Evolutionary conservation across 2,888 invertebrate genomes (phyloP).

Genomic region (Drosophila barbarae): DNA sequence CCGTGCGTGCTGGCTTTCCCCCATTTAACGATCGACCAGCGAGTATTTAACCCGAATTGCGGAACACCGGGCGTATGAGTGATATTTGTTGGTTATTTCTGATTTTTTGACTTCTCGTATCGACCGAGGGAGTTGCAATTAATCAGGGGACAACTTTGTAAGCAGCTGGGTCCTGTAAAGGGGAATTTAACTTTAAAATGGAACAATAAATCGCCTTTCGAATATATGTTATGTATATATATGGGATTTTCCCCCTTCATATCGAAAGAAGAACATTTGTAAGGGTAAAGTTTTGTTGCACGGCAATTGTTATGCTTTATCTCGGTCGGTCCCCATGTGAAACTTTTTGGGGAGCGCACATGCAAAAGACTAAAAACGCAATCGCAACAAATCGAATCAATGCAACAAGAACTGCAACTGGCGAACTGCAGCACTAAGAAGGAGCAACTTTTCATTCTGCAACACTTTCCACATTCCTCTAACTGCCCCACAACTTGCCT

Average conservation of each 20-base stretch:
- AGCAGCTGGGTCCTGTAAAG: conserved; percentile 50
- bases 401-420: conserved; percentile 47
- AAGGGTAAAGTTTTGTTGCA: conserved; percentile 52
- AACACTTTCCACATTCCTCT: conserved; percentile 57
- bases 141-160: conserved; percentile 51
- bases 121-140: conserved; percentile 30
- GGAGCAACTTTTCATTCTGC: conserved; percentile 67
- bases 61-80: conserved; percentile 49
- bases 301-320: conserved; percentile 68
- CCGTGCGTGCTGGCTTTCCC: conserved; percentile 17
- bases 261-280: conserved; percentile 52
- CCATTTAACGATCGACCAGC: conserved; percentile 25
- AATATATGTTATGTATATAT: conserved; percentile 3
- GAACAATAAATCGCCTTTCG: conserved; percentile 56
- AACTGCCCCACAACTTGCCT: conserved; percentile 16
- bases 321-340: conserved; percentile 45
- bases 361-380: conserved; percentile 73
- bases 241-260: conserved; percentile 29
- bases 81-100: conserved; percentile 40
- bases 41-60: conserved; percentile 37
- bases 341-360: conserved; percentile 60
- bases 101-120: conserved; percentile 3
- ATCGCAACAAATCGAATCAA: conserved; percentile 74
- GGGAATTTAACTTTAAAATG: conserved; percentile 55
- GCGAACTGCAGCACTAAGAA: conserved; percentile 52